Base-by-base conservation (phyloP, 2,113 vertebrate genomes). In the Hydrolagus affinis region DNA sequence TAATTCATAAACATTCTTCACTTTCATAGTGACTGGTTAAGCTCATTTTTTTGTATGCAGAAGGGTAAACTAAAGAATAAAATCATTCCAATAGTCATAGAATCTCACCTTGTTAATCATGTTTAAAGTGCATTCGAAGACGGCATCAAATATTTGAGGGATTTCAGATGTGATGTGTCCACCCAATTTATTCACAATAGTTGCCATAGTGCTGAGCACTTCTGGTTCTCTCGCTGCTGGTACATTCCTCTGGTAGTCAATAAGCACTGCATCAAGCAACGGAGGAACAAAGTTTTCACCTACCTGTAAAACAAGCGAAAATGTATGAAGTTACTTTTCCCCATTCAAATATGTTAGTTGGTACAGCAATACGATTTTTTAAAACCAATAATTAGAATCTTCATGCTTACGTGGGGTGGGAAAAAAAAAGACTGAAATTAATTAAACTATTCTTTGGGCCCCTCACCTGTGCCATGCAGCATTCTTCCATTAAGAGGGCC, bases 131-230 rank as follows among this genome's bases (percentile, higher is more conserved):
- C 98, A 99, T 90, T 99, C 98, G 87, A 99, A 99, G 86, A 99
- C 97, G 70, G 98, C 98, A 87, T 99, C 97, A 88, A 99, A 99
- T 92, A 99, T 99, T 92, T 99, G 98, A 86, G 98, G 98, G 92
- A 99, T 99, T 93, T 99, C 97, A 86, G 94, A 94, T 88, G 98
- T 99, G 91, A 99, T 99, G 91, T 99, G 98, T 74, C 94, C 97
- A 8, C 96, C 96, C 89, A 99, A 91, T 90, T 99, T 99, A 92
- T 99, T 99, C 88, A 99, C 98, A 28, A 99, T 99, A 88, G 97
- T 99, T 62, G 98, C 98, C 97, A 99, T 99, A 85, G 98, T 99
- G 92, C 98, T 99, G 87, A 99, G 97, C 80, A 99, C 98, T 94
- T 99, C 98, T 0, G 98, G 98, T 88, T 99, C 98, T 83, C 97